phyloP scores from a whole-genome alignment of 2,113 vertebrate species.

The Aspiorhynchus laticeps region DNA sequence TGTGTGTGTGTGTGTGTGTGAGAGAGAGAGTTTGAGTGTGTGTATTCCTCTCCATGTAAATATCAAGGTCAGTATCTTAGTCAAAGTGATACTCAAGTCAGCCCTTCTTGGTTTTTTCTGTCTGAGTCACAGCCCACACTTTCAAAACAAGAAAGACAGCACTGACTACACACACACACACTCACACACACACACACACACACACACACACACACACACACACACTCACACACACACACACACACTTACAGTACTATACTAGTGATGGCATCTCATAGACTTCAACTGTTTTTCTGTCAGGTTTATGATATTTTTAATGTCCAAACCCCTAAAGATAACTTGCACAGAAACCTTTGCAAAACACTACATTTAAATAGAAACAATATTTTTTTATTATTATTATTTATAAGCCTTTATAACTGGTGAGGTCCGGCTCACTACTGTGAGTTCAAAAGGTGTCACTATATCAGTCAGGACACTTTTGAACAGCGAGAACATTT shows the following conservation, averaged over 20 bases:
- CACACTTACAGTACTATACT: not conserved
- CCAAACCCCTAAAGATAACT: not conserved
- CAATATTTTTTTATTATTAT: no score
- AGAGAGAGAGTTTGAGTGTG: no score
- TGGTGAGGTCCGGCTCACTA: not conserved
- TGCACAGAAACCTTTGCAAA: not conserved
- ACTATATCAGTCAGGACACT: not conserved
- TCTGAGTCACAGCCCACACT: constrained; percentile 50
- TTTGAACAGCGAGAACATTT: not conserved
- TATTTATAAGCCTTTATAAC: not conserved
- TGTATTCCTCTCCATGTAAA: constrained; percentile 39
- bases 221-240: no score
- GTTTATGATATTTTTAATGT: not conserved
- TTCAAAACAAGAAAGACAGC: constrained; percentile 24
- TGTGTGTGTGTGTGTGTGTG: not conserved
- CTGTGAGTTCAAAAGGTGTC: not conserved
- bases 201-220: no score
- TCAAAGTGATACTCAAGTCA: constrained; percentile 52
- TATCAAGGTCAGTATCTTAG: constrained; percentile 55
- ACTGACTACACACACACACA: not conserved
- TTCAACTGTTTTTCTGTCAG: not conserved
- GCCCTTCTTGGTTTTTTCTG: constrained; percentile 47
- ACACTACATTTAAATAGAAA: no score
- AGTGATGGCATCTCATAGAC: not conserved
- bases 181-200: not conserved